Evolutionary conservation across 2,797 vertebrate species (phyloP), one percentile per base, ranked within the genome.

Genomic region (Lemur catta): DNA sequence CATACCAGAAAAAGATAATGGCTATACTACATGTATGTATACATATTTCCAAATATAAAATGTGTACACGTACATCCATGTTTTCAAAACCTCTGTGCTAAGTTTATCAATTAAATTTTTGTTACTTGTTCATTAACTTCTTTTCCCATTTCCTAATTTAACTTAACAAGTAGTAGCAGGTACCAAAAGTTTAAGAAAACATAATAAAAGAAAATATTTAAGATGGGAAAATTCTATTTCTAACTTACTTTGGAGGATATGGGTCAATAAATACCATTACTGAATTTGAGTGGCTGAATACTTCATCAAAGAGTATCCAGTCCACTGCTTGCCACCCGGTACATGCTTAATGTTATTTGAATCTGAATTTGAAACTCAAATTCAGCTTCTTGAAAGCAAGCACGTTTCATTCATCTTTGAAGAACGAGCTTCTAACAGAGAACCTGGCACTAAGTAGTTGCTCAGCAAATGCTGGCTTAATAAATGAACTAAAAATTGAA

Each of bases 301-400:
- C 20, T 69, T 87, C 14, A 55, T 26, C 52, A 33, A 75, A 92
- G 72, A 90, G 79, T 18, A 91, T 22, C 30, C 69, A 35, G 6
- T n/a, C 43, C 43, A 71, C 17, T n/a, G 48, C 43, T 50, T 26
- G 12, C 69, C 55, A 30, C 22, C 30, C 38, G 7, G n/a, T 15
- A 81, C 38, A 48, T n/a, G 12, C 4, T 74, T 43, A 90, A 59
- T 35, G n/a, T 18, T 52, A 88, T 41, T 28, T 81, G 24, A 67
- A 26, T 88, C 61, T 88, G 43, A 91, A 89, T 85, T 59, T 71
- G 69, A 94, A 96, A 92, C 15, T 71, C 71, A 35, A 65, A 89
- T 65, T 76, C 81, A 72, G 14, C 71, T 81, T 48, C 75, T 75
- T 46, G 35, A 92, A 86, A 89, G 24, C 30, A 93, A 95, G 17